Percentiles rank a stretch among this genome's conserved stretches.
phyloP scores from a whole-genome alignment of 1,140 invertebrate genomes.

The Drosophila asahinai region DNA sequence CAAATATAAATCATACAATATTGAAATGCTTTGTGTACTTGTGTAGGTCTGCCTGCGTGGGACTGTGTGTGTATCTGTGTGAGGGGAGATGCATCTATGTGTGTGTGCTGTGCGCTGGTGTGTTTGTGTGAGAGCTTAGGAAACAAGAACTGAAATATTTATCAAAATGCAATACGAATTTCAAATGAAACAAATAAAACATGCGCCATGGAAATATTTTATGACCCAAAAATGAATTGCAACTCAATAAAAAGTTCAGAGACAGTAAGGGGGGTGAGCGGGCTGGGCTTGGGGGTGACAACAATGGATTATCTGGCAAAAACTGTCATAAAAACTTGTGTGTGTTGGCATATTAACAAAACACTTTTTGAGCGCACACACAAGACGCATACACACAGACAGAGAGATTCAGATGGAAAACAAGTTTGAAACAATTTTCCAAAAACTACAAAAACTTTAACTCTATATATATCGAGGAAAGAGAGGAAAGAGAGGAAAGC shows the following conservation, averaged over 20 bases:
- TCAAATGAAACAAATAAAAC: slow-evolving; percentile 70
- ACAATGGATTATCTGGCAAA: slow-evolving; percentile 43
- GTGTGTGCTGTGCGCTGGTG: slow-evolving; percentile 4
- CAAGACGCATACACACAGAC: slow-evolving; percentile 9
- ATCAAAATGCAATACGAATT: slow-evolving; percentile 66
- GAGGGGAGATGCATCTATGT: slow-evolving; percentile 18
- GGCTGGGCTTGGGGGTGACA: neutral
- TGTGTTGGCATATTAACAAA: slow-evolving; percentile 49
- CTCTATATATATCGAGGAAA: neutral
- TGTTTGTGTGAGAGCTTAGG: slow-evolving; percentile 44
- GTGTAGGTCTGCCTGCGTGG: neutral
- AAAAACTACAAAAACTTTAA: slow-evolving; percentile 59
- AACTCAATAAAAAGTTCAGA: slow-evolving; percentile 66
- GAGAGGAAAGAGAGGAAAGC: neutral
- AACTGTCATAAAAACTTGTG: slow-evolving; percentile 51
- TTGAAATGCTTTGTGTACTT: slow-evolving; percentile 50
- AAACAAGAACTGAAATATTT: slow-evolving; percentile 74
- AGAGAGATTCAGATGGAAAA: slow-evolving; percentile 22
- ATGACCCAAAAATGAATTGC: slow-evolving; percentile 67
- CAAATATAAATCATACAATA: slow-evolving; percentile 70
- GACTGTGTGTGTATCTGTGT: slow-evolving; percentile 14
- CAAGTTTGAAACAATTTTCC: slow-evolving; percentile 45
- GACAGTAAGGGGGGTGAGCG: neutral
- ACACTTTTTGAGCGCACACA: slow-evolving; percentile 31
- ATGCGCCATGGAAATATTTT: slow-evolving; percentile 65